Percentiles rank a stretch among this genome's conserved stretches.
These are phyloP conservation scores for Eurystomus glaucurus DNA, from an alignment of 2,797 vertebrate species.

Conservation along the genomic window DNA sequence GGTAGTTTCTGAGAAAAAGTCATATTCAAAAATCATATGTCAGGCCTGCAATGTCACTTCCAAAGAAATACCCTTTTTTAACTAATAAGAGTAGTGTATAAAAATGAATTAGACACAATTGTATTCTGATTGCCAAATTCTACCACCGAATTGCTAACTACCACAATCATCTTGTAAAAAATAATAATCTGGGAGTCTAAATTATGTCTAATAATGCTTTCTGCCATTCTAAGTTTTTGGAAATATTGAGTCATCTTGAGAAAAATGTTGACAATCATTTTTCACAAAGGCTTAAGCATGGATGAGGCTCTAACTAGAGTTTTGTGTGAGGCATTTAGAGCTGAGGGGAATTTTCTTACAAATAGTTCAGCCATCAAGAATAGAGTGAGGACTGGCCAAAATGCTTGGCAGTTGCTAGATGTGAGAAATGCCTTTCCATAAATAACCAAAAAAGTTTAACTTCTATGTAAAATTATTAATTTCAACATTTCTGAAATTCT, in stretches of 20 bases:
- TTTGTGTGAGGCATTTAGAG: not conserved
- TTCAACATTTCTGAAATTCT: not conserved
- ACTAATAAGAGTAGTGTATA: not conserved
- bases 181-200: constrained; percentile 2
- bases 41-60: not conserved
- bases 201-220: constrained; percentile 5
- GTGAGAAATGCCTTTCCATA: not conserved
- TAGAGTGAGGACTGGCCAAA: not conserved
- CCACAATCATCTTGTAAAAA: not conserved
- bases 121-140: constrained; percentile 1
- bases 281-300: not conserved
- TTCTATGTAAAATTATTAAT: not conserved
- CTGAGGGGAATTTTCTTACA: not conserved
- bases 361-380: not conserved
- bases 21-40: not conserved
- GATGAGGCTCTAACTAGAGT: not conserved
- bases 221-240: not conserved
- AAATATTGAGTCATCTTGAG: constrained; percentile 16
- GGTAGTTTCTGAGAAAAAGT: constrained; percentile 41
- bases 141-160: constrained; percentile 6
- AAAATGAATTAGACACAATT: constrained; percentile 12
- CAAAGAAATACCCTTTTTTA: constrained; percentile 39
- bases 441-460: not conserved
- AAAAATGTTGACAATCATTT: constrained; percentile 31
- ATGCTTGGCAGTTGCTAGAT: not conserved